Evolutionary conservation across 2,797 vertebrate genomes (phyloP).

Genomic region (Tapirus indicus): DNA sequence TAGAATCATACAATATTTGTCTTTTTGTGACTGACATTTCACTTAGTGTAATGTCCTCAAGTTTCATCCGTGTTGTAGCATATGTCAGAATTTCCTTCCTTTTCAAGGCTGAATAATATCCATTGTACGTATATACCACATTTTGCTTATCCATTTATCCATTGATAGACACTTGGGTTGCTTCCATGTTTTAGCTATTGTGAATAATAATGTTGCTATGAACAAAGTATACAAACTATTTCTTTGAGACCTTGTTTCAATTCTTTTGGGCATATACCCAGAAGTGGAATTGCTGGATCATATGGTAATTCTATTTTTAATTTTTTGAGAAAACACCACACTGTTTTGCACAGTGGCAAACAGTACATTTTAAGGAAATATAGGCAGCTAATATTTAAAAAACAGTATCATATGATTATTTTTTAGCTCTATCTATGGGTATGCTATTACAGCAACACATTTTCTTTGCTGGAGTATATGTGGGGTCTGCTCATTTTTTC

Average conservation of each 20-base stretch:
- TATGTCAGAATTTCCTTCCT: neutral
- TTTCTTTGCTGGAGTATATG: neutral
- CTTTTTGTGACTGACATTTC: neutral
- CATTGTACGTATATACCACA: neutral
- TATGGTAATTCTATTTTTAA: neutral
- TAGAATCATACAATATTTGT: neutral
- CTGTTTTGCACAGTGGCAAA: neutral
- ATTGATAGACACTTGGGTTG: neutral
- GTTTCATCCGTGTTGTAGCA: neutral
- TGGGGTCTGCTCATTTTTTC: neutral
- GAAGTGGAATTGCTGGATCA: neutral
- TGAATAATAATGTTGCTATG: neutral
- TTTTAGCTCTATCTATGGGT: neutral
- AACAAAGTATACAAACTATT: neutral
- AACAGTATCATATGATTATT: neutral
- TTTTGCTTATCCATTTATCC: neutral
- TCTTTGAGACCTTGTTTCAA: neutral
- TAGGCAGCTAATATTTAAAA: neutral
- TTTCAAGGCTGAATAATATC: conserved; percentile 2
- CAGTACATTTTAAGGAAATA: conserved; percentile 35
- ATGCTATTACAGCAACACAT: neutral
- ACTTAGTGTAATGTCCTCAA: neutral
- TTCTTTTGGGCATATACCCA: neutral
- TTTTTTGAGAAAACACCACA: neutral
- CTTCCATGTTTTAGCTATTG: neutral